Evolutionary conservation across 2,113 vertebrate genomes (phyloP), one percentile per base, ranked within the genome.

Genomic region (Gymnocephalus cernua): DNA sequence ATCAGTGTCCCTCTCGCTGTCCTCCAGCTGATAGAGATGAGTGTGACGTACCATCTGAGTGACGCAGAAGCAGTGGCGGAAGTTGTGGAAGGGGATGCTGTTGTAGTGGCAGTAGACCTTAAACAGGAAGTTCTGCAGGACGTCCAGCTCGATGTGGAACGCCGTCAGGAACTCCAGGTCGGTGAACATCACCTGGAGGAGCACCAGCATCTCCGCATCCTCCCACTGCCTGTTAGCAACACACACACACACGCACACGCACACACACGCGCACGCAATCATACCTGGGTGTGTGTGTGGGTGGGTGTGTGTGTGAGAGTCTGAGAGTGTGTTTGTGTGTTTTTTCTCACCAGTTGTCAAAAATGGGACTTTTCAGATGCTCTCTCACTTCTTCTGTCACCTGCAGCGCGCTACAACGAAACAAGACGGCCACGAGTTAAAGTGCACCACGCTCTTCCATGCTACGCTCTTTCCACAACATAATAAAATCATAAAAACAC

Each of bases 11-110:
- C 38, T 38, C 38, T 10, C 9, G 9, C 38, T 38, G 9, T 38
- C 38, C 38, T 38, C 8, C 38, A 38, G 38, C 38, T 38, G 8
- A 38, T 10, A 38, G 38, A 38, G 8, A 38, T 38, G 38, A 9
- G 9, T 4, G 32, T 38, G 38, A 2, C 41, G 47, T 80, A 91
- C 88, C 92, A 92, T 92, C 81, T 92, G 92, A 0, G 92, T 91
- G 83, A 93, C 90, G 16, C 82, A 92, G 88, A 93, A 92, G 88
- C 91, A 91, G 80, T 93, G 87, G 47, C 86, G 74, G 88, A 92
- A 94, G 91, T 94, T 94, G 86, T 94, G 93, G 91, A 94, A 94
- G 77, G 93, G 91, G 84, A 94, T 93, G 90, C 79, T 87, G 93
- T 94, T 94, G 87, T 94, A 94, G 90, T 89, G 92, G 27, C 89